Conservation (phyloP, 1,140 invertebrate genomes). For the Ceratina calcarata region DNA sequence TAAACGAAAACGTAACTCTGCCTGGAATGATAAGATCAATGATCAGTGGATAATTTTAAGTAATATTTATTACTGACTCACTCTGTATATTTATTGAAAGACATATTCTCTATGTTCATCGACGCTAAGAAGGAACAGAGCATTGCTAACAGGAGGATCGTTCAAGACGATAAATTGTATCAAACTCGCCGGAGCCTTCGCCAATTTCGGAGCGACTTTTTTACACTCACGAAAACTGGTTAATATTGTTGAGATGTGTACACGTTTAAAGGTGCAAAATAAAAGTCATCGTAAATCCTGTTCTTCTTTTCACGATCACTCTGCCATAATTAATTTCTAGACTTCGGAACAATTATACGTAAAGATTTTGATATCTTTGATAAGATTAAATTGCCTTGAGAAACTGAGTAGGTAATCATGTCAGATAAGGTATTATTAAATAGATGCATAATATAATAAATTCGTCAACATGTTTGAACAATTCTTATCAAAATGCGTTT, state of each 20-base stretch:
- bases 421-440: too few species aligned
- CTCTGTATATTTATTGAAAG: too few species aligned
- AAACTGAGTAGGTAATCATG: too few species aligned
- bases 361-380: not conserved
- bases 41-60: too few species aligned
- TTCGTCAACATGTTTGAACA: not conserved
- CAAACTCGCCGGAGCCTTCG: not conserved
- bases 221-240: conserved; percentile 57
- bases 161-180: not conserved
- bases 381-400: not conserved
- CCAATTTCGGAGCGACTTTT: conserved; percentile 54
- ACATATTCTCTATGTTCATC: too few species aligned
- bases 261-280: conserved; percentile 66
- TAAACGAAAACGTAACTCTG: too few species aligned
- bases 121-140: not conserved
- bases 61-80: too few species aligned
- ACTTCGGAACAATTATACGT: too few species aligned
- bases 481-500: not conserved
- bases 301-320: not conserved
- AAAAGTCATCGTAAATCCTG: conserved; percentile 47
- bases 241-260: conserved; percentile 68
- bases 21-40: too few species aligned
- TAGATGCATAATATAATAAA: not conserved
- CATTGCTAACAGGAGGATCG: not conserved
- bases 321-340: not conserved